These are phyloP conservation scores for Crypturellus undulatus DNA, from an alignment of 2,113 vertebrate genomes.

Conservation along the genomic window DNA sequence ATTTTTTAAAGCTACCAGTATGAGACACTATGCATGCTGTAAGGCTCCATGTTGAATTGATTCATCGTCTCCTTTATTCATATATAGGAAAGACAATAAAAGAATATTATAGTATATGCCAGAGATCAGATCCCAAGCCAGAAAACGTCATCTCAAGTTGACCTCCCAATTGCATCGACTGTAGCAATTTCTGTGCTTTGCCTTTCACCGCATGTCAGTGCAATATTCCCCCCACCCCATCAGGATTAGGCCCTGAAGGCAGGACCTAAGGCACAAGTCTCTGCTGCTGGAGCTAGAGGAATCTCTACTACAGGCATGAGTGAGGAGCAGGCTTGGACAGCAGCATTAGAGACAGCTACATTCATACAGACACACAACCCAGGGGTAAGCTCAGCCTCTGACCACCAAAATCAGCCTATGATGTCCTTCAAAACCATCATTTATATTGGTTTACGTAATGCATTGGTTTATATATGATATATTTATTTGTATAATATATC, in stretches of 20 bases:
- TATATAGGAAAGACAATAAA: constrained; percentile 56
- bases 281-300: constrained; percentile 35
- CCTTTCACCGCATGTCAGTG: background rate
- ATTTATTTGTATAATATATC: background rate
- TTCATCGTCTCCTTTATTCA: constrained; percentile 59
- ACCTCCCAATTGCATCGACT: background rate
- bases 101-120: background rate
- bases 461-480: background rate
- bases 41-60: background rate
- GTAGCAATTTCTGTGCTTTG: background rate
- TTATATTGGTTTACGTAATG: background rate
- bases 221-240: background rate
- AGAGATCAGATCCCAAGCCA: background rate
- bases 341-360: background rate
- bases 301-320: background rate
- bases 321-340: background rate
- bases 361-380: background rate
- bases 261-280: constrained; percentile 56
- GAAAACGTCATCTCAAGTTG: background rate
- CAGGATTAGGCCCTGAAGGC: constrained; percentile 12
- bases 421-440: background rate
- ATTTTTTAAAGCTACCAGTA: background rate
- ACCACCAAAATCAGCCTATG: background rate
- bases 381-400: background rate
- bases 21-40: background rate